Percentiles rank a stretch among this genome's conserved stretches.
Conservation (phyloP, 1,140 invertebrate species). For the Papilio polytes region DNA sequence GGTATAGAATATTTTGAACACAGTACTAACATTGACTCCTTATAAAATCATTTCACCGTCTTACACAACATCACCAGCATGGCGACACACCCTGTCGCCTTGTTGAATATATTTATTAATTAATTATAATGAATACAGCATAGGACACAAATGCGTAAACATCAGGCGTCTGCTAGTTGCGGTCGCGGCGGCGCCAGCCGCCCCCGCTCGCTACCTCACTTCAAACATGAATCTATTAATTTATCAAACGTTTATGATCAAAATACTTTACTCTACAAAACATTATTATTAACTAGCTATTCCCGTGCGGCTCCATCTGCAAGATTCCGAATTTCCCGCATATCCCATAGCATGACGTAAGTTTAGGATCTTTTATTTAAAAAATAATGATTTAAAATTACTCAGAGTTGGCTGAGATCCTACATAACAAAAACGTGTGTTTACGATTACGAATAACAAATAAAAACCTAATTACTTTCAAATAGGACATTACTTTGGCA, state of each 20-base stretch:
- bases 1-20: too few species aligned
- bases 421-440: too few species aligned
- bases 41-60: not conserved
- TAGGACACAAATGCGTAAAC: slow-evolving; percentile 12
- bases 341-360: too few species aligned
- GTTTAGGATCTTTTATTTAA: too few species aligned
- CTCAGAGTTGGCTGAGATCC: too few species aligned
- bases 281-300: too few species aligned
- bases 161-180: slow-evolving; percentile 31
- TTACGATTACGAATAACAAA: too few species aligned
- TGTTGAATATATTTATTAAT: slow-evolving; percentile 14
- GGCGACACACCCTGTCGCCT: not conserved
- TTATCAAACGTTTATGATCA: not conserved
- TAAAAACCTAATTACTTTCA: too few species aligned
- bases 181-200: slow-evolving; percentile 51
- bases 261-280: not conserved
- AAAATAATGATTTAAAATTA: too few species aligned
- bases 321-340: too few species aligned
- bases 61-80: not conserved
- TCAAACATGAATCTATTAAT: slow-evolving; percentile 17
- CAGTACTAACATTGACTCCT: not conserved
- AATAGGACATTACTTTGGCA: too few species aligned
- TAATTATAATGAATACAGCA: slow-evolving; percentile 7
- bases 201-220: slow-evolving; percentile 46
- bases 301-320: too few species aligned